Base-by-base conservation (phyloP, 2,113 vertebrate genomes). In the Sebastes schlegelii region DNA sequence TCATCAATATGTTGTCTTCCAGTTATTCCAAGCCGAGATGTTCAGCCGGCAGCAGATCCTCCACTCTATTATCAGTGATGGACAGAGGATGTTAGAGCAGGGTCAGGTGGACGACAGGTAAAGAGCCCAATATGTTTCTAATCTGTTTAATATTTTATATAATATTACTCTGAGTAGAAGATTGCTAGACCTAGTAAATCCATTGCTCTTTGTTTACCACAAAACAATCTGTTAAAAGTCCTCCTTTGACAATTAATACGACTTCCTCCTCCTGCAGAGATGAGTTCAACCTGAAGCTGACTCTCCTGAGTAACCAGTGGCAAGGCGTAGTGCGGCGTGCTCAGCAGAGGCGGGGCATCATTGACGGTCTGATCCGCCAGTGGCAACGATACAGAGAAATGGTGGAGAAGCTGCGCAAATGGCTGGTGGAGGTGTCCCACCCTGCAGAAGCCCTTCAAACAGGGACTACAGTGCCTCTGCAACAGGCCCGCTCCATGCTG, bases 11-110 rank as follows among this genome's bases (percentile, higher is more conserved):
- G 40, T 70, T 77, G 2, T 88, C 16, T 62, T 64, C 26, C 88
- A 99, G 98, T 93, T 99, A 60, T 99, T 99, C 94, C 98, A 99
- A 94, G 97, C 98, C 0, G 98, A 99, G 96, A 99, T 99, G 97
- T 99, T 99, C 94, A 99, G 98, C 79, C 96, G 98, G 57, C 98
- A 99, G 90, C 98, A 99, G 95, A 98, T 99, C 92, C 96, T 99
- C 63, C 98, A 99, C 93, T 99, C 98, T 0, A 99, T 99, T 88
- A 98, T 99, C 90, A 95, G 92, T 80, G 98, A 99, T 78, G 98
- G 98, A 23, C 98, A 99, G 70, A 95, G 78, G 83, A 97, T 99
- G 92, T 92, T 99, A 52, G 98, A 99, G 91, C 98, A 99, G 96
- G 98, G 97, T 85, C 98, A 99, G 81, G 98, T 99, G 78, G 98